Conservation (phyloP, 2,888 invertebrate species). For the Dryomyza anilis region DNA sequence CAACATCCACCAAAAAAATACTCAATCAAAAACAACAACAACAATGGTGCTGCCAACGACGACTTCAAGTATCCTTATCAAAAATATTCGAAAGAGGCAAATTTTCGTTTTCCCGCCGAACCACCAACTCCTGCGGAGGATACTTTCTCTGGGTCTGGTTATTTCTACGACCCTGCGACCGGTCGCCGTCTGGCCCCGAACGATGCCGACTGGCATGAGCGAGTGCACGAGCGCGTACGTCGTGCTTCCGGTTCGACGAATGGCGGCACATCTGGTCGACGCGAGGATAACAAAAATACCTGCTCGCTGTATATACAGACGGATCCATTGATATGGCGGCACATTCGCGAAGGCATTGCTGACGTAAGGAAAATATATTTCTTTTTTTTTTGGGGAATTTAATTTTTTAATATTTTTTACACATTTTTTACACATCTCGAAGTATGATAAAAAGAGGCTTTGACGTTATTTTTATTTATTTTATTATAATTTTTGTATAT, state of each 20-base stretch:
- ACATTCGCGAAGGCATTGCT: slow-evolving; percentile 81
- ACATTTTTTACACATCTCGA: background rate
- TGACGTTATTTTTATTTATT: background rate
- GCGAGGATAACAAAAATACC: slow-evolving; percentile 81
- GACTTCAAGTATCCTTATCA: slow-evolving; percentile 66
- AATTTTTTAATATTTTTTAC: background rate
- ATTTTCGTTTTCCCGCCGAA: slow-evolving; percentile 55
- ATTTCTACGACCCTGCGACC: slow-evolving; percentile 54
- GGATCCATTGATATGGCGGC: slow-evolving; percentile 96
- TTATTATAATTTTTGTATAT: background rate
- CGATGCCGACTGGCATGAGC: slow-evolving; percentile 63
- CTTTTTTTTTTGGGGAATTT: background rate
- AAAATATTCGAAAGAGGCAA: slow-evolving; percentile 81
- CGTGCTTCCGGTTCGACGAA: slow-evolving; percentile 61
- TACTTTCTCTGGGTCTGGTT: background rate
- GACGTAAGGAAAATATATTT: slow-evolving; percentile 68
- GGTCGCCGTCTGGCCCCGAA: slow-evolving; percentile 50
- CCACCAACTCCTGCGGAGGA: slow-evolving; percentile 29
- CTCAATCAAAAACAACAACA: slow-evolving; percentile 42
- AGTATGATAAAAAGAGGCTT: too few relatives aligned
- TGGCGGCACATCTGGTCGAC: slow-evolving; percentile 57
- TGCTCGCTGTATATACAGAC: slow-evolving; percentile 97
- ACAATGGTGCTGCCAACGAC: slow-evolving; percentile 43
- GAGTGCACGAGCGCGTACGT: slow-evolving; percentile 63
- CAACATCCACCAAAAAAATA: slow-evolving; percentile 57